Base-by-base conservation (phyloP, 2,797 vertebrate genomes). In the Philypnodon macrostomus region DNA sequence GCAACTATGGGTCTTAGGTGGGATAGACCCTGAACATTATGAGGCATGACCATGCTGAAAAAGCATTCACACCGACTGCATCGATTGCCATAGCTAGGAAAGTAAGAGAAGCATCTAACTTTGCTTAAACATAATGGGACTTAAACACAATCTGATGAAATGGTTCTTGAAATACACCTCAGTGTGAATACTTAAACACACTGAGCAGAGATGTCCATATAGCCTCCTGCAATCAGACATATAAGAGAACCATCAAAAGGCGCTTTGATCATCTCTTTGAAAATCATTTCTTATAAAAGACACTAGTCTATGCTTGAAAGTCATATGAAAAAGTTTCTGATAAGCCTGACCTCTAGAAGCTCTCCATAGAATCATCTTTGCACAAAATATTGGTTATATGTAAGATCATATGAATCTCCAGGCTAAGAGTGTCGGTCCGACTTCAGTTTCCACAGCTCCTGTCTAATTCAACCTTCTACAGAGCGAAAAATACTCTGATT, bases 51-150 rank as follows among this genome's bases (percentile, higher is more conserved):
- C n/a, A n/a, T n/a, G n/a, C n/a, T n/a, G n/a, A n/a, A n/a, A n/a
- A n/a, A n/a, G n/a, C 38, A 24, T 12, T 24, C 17, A 36, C 23
- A 33, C 19, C 38, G 16, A 34, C 47, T 15, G 32, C 37, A 26
- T 53, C 18, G 54, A 77, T 76, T 61, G 60, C 78, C 66, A 51
- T 59, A 41, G 47, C 47, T 55, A 58, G 50, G 50, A 78, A 61
- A 70, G 60, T 73, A 42, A 53, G 39, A 44, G 63, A 57, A 64
- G 58, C 7, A 7, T 72, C 57, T 77, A 70, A 84, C 73, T 74
- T 81, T 85, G 81, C 83, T 83, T 76, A 63, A 53, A 70, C 39
- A 27, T 77, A 85, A 85, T 75, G 56, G 77, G 69, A 70, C 50
- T 65, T 64, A 81, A 82, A 47, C 60, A 72, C 54, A 62, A 83